Evolutionary conservation across 2,797 vertebrate species (phyloP).

Genomic region (Delichon dasypus): DNA sequence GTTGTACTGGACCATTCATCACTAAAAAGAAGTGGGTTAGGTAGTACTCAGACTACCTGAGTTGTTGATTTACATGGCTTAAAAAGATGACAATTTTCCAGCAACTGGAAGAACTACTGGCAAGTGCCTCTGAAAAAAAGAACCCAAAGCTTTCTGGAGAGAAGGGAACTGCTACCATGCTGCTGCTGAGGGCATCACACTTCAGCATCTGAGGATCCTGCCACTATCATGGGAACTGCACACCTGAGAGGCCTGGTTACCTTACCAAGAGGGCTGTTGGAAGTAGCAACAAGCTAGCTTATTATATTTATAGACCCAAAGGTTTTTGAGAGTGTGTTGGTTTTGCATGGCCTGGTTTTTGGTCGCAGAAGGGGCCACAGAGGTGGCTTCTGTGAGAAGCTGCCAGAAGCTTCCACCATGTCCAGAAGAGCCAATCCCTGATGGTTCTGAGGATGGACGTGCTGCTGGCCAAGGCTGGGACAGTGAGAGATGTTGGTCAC

Average conservation of each 20-base stretch:
- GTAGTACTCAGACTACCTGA: not conserved
- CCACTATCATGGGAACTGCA: not conserved
- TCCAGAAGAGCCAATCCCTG: not conserved
- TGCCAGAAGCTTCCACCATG: not conserved
- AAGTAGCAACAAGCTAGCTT: not conserved
- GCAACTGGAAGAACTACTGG: not conserved
- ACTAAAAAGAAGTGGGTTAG: not conserved
- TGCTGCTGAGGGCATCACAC: not conserved
- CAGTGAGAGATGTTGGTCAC: not conserved
- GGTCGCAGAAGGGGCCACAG: fast-evolving
- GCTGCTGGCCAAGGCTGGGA: not conserved
- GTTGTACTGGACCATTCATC: not conserved
- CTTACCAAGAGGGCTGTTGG: not conserved
- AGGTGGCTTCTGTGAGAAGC: not conserved
- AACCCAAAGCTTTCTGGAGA: not conserved
- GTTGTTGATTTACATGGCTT: not conserved
- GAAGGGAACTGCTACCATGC: not conserved
- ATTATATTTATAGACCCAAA: not conserved
- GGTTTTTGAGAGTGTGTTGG: not conserved
- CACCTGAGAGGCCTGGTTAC: not conserved
- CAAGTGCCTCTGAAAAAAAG: not conserved
- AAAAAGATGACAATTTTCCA: not conserved
- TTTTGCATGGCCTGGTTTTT: not conserved
- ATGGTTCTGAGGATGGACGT: not conserved
- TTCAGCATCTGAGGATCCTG: not conserved